Percentiles rank a stretch among this genome's conserved stretches.
Evolutionary conservation across 2,113 vertebrate genomes (phyloP).

Genomic region (Miniopterus natalensis): DNA sequence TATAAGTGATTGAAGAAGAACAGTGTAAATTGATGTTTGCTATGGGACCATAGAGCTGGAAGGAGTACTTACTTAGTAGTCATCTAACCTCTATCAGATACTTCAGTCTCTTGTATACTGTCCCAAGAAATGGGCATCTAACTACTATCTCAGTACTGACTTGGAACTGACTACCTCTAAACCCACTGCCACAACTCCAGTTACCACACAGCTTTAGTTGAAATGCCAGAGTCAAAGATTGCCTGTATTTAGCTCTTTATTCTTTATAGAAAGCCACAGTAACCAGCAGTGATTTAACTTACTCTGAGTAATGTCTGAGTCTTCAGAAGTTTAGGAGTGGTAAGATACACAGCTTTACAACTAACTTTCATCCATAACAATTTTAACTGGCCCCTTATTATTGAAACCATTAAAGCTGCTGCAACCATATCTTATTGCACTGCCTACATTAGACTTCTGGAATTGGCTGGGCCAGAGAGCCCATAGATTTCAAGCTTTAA

Average conservation of each 20-base stretch:
- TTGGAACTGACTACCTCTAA: conserved; percentile 29
- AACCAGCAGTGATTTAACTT: conserved; percentile 68
- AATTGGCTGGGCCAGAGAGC: neutral
- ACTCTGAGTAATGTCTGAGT: conserved; percentile 59
- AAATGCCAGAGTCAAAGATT: conserved; percentile 61
- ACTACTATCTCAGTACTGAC: conserved; percentile 14
- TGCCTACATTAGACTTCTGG: conserved; percentile 25
- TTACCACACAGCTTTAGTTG: conserved; percentile 39
- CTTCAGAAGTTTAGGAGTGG: conserved; percentile 65
- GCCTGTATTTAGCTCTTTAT: conserved; percentile 48
- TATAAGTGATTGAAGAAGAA: conserved; percentile 19
- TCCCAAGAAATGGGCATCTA: conserved; percentile 31
- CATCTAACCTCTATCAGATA: conserved; percentile 3
- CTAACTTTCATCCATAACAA: conserved; percentile 34
- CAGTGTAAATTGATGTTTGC: conserved; percentile 4
- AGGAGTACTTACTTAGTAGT: conserved; percentile 21
- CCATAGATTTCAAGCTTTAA: neutral
- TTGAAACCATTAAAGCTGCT: conserved; percentile 64
- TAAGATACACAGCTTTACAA: conserved; percentile 61
- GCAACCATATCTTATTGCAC: neutral
- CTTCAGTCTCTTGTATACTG: conserved; percentile 1
- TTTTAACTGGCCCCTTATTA: conserved; percentile 34
- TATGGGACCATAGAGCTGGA: neutral
- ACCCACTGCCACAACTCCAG: conserved; percentile 3
- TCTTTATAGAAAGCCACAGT: conserved; percentile 70